phyloP scores from a whole-genome alignment of 2,113 vertebrate species.

The Pithys albifrons region DNA sequence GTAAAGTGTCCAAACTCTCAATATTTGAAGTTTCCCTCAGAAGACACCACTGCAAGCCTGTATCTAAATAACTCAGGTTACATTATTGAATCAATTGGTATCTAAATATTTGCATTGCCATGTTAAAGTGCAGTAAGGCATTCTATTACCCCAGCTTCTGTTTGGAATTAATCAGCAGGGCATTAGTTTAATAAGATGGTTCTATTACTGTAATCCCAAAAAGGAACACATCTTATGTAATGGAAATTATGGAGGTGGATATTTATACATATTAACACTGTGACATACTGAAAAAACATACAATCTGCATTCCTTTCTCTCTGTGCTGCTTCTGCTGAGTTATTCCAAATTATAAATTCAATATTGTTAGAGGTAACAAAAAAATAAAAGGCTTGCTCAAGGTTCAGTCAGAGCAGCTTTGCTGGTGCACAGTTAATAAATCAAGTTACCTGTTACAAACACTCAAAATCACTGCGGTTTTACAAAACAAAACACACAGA shows the following conservation, averaged over 20 bases:
- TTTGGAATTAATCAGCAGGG: constrained; percentile 32
- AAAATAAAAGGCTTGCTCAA: background rate
- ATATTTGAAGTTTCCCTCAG: background rate
- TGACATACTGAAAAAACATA: constrained; percentile 46
- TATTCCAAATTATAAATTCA: constrained; percentile 28
- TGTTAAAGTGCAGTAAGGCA: background rate
- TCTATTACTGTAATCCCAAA: constrained; percentile 11
- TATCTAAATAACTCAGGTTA: background rate
- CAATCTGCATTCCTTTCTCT: constrained; percentile 5
- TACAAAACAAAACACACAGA: background rate
- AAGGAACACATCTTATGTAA: constrained; percentile 36
- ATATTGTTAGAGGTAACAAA: background rate
- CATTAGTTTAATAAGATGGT: constrained; percentile 14
- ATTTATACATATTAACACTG: constrained; percentile 47
- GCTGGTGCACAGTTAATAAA: background rate
- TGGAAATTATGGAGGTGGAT: constrained; percentile 46
- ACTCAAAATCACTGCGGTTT: background rate
- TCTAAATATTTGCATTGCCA: background rate
- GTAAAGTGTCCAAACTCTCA: background rate
- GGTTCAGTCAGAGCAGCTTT: background rate
- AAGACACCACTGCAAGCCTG: background rate
- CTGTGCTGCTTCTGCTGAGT: constrained; percentile 18
- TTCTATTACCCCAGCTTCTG: constrained; percentile 21
- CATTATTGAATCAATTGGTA: background rate
- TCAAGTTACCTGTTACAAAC: background rate